phyloP scores from a whole-genome alignment of 2,113 vertebrate species.

The Callospermophilus lateralis region DNA sequence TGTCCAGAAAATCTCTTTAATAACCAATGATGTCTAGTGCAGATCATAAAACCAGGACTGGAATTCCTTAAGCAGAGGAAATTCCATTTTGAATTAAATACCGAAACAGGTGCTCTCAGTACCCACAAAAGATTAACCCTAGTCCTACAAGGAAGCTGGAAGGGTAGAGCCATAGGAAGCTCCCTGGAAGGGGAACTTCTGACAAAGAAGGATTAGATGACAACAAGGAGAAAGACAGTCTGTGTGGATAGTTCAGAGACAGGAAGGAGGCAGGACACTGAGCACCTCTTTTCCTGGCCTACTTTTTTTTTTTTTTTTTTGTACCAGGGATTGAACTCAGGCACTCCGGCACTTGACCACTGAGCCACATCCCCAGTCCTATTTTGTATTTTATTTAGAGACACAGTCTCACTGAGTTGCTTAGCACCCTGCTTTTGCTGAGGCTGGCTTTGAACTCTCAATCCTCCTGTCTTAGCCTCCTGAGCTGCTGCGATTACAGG shows the following conservation, averaged over 20 bases:
- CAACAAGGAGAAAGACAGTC: no score
- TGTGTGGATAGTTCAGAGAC: neutral
- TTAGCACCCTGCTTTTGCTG: no score
- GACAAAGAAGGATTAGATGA: neutral
- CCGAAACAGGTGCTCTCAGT: neutral
- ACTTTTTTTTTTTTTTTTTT: no score
- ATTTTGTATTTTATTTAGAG: no score
- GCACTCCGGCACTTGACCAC: no score
- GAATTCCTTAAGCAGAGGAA: neutral
- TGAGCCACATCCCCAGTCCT: no score
- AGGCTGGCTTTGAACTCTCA: no score
- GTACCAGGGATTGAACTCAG: no score
- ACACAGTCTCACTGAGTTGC: no score
- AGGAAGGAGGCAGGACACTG: neutral
- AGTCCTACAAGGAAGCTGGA: neutral
- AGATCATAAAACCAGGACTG: neutral
- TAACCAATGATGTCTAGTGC: neutral
- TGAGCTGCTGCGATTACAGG: no score
- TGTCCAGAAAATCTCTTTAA: constrained; percentile 45
- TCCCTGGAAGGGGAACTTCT: neutral
- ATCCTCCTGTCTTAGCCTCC: no score
- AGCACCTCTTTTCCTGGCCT: neutral
- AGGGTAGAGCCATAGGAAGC: neutral
- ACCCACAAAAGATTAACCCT: neutral
- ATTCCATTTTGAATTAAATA: constrained; percentile 43